These are phyloP conservation scores for Sebastes fasciatus DNA, from an alignment of 2,113 vertebrate species.

Conservation along the genomic window DNA sequence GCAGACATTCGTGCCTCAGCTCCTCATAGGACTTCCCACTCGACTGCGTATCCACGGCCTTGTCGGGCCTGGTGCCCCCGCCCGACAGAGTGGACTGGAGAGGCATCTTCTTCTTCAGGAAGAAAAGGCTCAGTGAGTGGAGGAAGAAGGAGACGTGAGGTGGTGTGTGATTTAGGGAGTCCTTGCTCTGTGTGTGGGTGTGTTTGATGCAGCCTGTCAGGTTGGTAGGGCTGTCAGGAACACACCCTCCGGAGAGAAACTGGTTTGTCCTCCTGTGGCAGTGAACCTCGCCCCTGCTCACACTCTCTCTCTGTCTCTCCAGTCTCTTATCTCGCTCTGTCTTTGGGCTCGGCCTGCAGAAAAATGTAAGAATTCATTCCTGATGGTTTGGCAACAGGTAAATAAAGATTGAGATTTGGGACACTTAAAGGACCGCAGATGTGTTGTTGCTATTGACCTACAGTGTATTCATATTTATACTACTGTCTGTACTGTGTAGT, in stretches of 20 bases:
- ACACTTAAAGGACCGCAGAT: neutral
- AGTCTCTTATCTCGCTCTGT: constrained; percentile 16
- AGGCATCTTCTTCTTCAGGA: constrained; percentile 83
- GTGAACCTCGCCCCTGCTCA: constrained; percentile 63
- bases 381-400: neutral
- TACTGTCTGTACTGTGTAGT: neutral
- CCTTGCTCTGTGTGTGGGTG: constrained; percentile 4
- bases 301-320: constrained; percentile 14
- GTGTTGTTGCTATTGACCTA: neutral
- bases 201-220: constrained; percentile 47
- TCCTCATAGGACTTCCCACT: constrained; percentile 87
- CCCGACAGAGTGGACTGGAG: constrained; percentile 64
- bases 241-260: constrained; percentile 76
- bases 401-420: neutral
- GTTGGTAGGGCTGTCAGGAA: constrained; percentile 33
- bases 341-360: constrained; percentile 45
- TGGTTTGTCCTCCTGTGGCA: constrained; percentile 74
- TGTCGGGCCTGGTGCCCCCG: neutral
- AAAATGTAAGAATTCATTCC: constrained; percentile 21
- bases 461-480: neutral
- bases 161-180: constrained; percentile 33
- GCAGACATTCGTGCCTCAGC: constrained; percentile 87
- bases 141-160: constrained; percentile 34
- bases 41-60: constrained; percentile 74
- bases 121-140: neutral